Base-by-base conservation (phyloP, 2,888 invertebrate species). In the Ectemnius lituratus region DNA sequence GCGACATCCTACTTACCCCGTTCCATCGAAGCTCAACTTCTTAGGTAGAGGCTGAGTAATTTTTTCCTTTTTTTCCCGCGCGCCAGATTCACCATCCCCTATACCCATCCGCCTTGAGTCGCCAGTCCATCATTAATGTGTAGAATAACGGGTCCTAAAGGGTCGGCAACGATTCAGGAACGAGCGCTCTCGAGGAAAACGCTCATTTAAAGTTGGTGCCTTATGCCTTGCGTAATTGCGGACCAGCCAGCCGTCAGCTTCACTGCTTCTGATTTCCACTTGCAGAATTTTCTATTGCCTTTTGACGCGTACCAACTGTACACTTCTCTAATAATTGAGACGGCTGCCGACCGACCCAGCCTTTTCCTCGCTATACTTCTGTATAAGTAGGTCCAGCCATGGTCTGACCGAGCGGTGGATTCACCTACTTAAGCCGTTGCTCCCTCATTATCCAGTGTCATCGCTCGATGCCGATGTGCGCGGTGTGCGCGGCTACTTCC, bases 41-140 rank as follows among this genome's bases (percentile, higher is more conserved):
- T 37, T 37, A 37, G 37, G 23, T 23, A 1, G 37, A 37, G 8
- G 37, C 37, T 8, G 37, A 11, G 37, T 8, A 8, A 37, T 6
- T 37, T 37, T 11, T 37, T 11, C 2, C 37, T 37, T 8, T 37
- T 37, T 11, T 37, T 37, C 11, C 8, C 8, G 11, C 37, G 37
- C 37, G 37, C 37, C 8, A 37, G 37, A 8, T 37, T 37, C 23
- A 23, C 2, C 23, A 23, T 3, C 23, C 23, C 23, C 23, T 23
- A 0, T 23, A 23, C 23, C 47, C 6, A n/a, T 16, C 60, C 28
- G 16, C 23, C 68, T 75, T 73, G 73, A 78, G 70, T 73, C 75
- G 65, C 73, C 69, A 69, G 37, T 20, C 58, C 60, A 52, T 73
- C 63, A 58, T 71, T 71, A 73, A 76, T 71, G 68, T 68, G 62